phyloP scores from a whole-genome alignment of 2,888 invertebrate genomes.

The Luperina testacea region DNA sequence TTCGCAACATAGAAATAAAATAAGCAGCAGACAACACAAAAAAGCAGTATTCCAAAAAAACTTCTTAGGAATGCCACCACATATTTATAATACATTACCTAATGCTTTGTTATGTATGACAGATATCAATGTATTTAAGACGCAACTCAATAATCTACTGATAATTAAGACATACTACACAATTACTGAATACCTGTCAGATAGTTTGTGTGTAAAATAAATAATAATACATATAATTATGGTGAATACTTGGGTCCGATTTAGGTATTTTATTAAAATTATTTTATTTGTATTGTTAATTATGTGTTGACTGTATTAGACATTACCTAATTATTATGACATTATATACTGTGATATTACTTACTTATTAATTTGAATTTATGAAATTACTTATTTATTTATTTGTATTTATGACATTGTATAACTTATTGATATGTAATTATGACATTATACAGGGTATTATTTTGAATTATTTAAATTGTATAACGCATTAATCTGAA shows the following conservation, averaged over 20 bases:
- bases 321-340: too few species aligned
- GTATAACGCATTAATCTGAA: too few species aligned
- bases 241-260: background rate
- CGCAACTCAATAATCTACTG: background rate
- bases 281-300: too few species aligned
- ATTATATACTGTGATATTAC: too few species aligned
- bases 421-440: too few species aligned
- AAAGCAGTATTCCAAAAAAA: background rate
- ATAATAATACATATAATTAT: background rate
- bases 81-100: constrained; percentile 3
- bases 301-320: too few species aligned
- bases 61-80: background rate
- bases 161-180: background rate
- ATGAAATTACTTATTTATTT: too few species aligned
- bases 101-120: background rate
- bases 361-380: too few species aligned
- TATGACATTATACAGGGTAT: background rate
- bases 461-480: too few species aligned
- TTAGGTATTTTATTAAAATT: too few species aligned
- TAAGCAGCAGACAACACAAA: background rate
- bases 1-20: too few species aligned
- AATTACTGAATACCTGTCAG: background rate
- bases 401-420: too few species aligned
- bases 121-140: background rate
- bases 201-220: background rate